Conservation (phyloP, 2,888 invertebrate species). For the Tenthredo notha region DNA sequence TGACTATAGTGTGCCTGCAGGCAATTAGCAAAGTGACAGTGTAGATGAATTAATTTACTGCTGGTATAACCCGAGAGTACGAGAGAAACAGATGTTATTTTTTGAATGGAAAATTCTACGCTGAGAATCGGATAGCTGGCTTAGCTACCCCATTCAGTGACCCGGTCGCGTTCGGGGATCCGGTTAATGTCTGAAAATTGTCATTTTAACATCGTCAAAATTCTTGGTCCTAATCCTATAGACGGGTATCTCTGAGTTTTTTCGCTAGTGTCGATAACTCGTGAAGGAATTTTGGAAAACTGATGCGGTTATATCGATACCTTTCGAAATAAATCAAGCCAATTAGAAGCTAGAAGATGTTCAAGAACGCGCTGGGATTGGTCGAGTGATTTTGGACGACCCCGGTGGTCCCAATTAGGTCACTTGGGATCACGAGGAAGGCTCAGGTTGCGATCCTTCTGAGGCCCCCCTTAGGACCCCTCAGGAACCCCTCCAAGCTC, state of each 20-base stretch:
- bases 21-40: constrained; percentile 1
- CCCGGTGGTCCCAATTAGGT: constrained; percentile 74
- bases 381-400: constrained; percentile 58
- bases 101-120: constrained; percentile 35
- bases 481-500: constrained; percentile 44
- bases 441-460: constrained; percentile 65
- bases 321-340: constrained; percentile 59
- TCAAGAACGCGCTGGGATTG: constrained; percentile 46
- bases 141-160: constrained; percentile 32
- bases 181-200: constrained; percentile 34
- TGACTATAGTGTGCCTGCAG: not conserved
- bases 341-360: constrained; percentile 58
- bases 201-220: constrained; percentile 36
- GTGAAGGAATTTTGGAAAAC: constrained; percentile 43
- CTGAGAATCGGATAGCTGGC: constrained; percentile 2
- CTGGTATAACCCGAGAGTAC: not conserved
- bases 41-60: constrained; percentile 1
- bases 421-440: constrained; percentile 68
- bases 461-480: constrained; percentile 35
- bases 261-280: constrained; percentile 37
- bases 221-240: constrained; percentile 9
- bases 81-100: constrained; percentile 31
- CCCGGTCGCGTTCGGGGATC: not conserved
- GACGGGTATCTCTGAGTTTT: not conserved
- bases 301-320: constrained; percentile 44